Evolutionary conservation across 2,888 invertebrate species (phyloP).

Genomic region (Mamestra brassicae): DNA sequence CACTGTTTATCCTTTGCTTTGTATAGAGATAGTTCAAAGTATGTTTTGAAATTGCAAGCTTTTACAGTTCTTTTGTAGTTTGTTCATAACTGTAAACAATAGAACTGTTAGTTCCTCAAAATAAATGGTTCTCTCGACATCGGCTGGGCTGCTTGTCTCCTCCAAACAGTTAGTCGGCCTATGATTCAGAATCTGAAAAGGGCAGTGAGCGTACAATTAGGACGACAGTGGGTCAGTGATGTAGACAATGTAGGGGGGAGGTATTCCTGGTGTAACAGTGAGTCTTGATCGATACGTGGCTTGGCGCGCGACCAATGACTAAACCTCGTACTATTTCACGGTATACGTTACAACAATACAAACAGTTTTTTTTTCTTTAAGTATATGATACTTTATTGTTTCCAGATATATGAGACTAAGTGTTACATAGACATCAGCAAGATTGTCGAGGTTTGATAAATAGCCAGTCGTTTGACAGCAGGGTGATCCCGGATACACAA

Average conservation of each 20-base stretch:
- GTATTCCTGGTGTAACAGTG: conserved; percentile 63
- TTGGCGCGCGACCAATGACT: conserved; percentile 75
- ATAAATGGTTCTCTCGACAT: neutral
- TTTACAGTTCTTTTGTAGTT: conserved; percentile 33
- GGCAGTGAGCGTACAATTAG: conserved; percentile 76
- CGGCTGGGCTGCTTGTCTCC: neutral
- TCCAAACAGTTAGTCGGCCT: conserved; percentile 65
- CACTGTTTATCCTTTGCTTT: conserved; percentile 70
- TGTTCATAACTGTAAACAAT: conserved; percentile 14
- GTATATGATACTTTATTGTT: conserved; percentile 38
- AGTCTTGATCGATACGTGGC: conserved; percentile 63
- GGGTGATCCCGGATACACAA: conserved; percentile 6
- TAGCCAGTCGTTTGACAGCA: conserved; percentile 18
- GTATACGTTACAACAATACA: conserved; percentile 51
- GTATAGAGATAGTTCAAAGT: conserved; percentile 51
- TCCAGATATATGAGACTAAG: conserved; percentile 12
- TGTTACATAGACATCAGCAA: conserved; percentile 15
- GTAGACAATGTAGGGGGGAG: conserved; percentile 67
- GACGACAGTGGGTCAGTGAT: conserved; percentile 78
- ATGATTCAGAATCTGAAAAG: conserved; percentile 81
- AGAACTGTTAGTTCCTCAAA: conserved; percentile 4
- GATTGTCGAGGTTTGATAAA: conserved; percentile 14
- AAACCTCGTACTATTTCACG: conserved; percentile 60
- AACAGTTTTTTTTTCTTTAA: conserved; percentile 28
- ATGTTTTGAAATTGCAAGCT: conserved; percentile 24